Percentiles rank a stretch among this genome's conserved stretches.
These are phyloP conservation scores for Tupaia chinensis DNA, from an alignment of 2,113 vertebrate genomes.

Conservation along the genomic window DNA sequence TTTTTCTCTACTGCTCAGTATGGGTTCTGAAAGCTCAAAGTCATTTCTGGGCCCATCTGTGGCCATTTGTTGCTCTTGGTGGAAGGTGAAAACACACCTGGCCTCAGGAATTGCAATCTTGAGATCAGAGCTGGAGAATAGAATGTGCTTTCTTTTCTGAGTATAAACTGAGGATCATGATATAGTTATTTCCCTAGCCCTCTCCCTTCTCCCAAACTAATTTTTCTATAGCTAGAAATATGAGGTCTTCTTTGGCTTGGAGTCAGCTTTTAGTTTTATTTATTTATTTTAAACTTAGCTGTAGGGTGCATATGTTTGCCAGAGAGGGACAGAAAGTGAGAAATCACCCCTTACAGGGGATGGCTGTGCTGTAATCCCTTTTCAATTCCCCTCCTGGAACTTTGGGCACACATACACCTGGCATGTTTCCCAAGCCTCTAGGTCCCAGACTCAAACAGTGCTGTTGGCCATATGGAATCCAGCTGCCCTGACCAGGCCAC, in stretches of 20 bases:
- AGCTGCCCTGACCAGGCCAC: too few species aligned
- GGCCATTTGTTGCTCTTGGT: constrained; percentile 32
- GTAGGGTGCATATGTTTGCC: too few species aligned
- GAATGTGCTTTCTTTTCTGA: not conserved
- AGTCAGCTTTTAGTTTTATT: not conserved
- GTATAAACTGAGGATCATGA: not conserved
- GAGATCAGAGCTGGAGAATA: not conserved
- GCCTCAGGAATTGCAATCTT: not conserved
- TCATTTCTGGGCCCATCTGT: not conserved
- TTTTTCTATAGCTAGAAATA: not conserved
- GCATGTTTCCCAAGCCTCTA: too few species aligned
- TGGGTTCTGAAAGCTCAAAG: not conserved
- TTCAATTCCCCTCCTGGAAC: too few species aligned
- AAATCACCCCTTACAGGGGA: too few species aligned
- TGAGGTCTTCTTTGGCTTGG: not conserved
- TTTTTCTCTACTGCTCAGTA: not conserved
- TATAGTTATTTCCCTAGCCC: not conserved
- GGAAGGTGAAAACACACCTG: constrained; percentile 28
- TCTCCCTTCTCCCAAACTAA: not conserved
- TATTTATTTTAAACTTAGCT: too few species aligned
- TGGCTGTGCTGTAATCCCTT: too few species aligned
- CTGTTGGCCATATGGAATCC: too few species aligned
- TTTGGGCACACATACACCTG: too few species aligned
- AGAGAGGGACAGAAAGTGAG: too few species aligned
- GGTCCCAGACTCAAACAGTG: too few species aligned